A percentile compares a stretch with the other conserved stretches of the same genome.
These are phyloP conservation scores for Salpingus planirostris DNA, from an alignment of 2,888 invertebrate species.

Conservation along the genomic window DNA sequence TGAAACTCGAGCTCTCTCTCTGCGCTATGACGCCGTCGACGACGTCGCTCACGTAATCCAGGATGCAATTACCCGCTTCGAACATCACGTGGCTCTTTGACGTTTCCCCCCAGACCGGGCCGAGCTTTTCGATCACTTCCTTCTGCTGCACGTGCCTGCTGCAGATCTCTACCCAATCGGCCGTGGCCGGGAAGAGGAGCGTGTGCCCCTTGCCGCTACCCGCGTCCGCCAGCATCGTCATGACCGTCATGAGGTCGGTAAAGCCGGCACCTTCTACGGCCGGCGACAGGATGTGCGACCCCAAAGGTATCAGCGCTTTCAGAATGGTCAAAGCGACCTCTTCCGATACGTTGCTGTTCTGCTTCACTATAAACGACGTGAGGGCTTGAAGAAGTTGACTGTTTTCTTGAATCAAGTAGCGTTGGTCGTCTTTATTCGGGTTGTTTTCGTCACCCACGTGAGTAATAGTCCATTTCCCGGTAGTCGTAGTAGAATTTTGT, in stretches of 20 bases:
- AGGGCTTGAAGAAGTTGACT: constrained; percentile 60
- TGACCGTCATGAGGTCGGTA: constrained; percentile 65
- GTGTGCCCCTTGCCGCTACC: constrained; percentile 73
- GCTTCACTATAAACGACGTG: constrained; percentile 64
- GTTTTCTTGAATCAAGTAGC: constrained; percentile 55
- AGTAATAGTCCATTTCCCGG: background rate
- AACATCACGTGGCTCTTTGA: constrained; percentile 47
- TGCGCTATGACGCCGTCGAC: constrained; percentile 43
- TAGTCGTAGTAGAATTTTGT: constrained; percentile 30
- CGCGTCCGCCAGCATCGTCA: constrained; percentile 79
- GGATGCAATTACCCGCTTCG: constrained; percentile 73
- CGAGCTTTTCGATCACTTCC: constrained; percentile 49
- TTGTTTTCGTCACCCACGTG: constrained; percentile 4
- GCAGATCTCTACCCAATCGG: constrained; percentile 72
- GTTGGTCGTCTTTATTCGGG: constrained; percentile 27
- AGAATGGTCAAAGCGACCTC: constrained; percentile 57
- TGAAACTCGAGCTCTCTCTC: constrained; percentile 20
- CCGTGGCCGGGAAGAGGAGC: constrained; percentile 68
- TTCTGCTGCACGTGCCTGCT: constrained; percentile 50
- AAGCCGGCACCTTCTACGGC: constrained; percentile 64
- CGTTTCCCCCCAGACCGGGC: constrained; percentile 41
- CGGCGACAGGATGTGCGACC: constrained; percentile 55
- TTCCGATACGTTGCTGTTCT: constrained; percentile 52
- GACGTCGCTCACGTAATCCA: constrained; percentile 78
- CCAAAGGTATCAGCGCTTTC: constrained; percentile 65